Conservation (phyloP, 2,113 vertebrate genomes). For the Gambusia affinis region DNA sequence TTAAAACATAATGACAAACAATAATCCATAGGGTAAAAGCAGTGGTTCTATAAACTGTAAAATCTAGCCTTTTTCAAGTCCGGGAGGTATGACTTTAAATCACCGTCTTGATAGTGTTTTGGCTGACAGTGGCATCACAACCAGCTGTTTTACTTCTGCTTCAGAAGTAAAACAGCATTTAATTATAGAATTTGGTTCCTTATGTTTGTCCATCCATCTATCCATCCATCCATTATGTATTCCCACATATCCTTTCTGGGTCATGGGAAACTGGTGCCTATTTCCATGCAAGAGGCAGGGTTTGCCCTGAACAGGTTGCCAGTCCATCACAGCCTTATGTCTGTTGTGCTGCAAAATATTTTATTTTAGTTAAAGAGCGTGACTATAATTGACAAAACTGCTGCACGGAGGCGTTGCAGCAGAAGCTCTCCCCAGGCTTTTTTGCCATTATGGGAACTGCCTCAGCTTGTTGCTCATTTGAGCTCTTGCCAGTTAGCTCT, state of each 20-base stretch:
- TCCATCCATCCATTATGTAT: no score
- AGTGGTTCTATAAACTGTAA: background rate
- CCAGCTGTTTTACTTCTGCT: background rate
- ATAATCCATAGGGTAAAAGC: no score
- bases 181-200: background rate
- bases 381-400: background rate
- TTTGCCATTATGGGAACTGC: slow-evolving; percentile 18
- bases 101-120: background rate
- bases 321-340: background rate
- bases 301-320: no score
- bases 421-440: slow-evolving; percentile 18
- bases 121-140: background rate
- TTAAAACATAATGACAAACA: no score
- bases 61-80: background rate
- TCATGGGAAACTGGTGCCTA: no score
- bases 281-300: no score
- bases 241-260: no score
- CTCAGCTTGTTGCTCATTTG: slow-evolving; percentile 29
- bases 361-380: background rate
- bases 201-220: no score
- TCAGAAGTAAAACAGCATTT: no score
- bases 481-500: slow-evolving; percentile 15
- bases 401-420: background rate
- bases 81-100: background rate
- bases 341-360: background rate